Conservation (phyloP, 1,140 invertebrate genomes). For the Drosophila melanica region DNA sequence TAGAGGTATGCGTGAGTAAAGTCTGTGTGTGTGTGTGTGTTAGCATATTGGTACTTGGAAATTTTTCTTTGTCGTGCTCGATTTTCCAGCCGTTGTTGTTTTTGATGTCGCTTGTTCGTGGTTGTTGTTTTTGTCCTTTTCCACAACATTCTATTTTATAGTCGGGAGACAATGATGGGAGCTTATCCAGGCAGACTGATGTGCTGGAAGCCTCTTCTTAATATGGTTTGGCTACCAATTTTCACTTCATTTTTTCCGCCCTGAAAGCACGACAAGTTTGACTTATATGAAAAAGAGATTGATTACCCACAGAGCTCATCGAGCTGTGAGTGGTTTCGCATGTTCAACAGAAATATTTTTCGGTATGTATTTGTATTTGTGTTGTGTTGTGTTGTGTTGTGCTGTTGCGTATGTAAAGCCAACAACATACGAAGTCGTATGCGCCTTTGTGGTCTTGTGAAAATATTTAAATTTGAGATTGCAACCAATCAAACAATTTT, state of each 20-base stretch:
- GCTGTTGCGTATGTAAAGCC: slow-evolving; percentile 18
- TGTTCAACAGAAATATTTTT: slow-evolving; percentile 51
- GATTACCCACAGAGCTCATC: slow-evolving; percentile 48
- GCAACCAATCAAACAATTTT: slow-evolving; percentile 83
- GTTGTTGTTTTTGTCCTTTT: slow-evolving; percentile 25
- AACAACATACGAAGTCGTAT: slow-evolving; percentile 22
- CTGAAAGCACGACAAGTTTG: slow-evolving; percentile 58
- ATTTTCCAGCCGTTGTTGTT: slow-evolving; percentile 34
- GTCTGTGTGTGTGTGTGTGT: slow-evolving; percentile 18
- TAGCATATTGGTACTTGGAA: slow-evolving; percentile 45
- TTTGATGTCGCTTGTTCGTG: slow-evolving; percentile 29
- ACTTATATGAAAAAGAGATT: slow-evolving; percentile 73
- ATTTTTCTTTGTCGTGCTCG: slow-evolving; percentile 44
- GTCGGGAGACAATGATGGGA: slow-evolving; percentile 58
- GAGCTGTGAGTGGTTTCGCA: slow-evolving; percentile 74
- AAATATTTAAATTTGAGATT: slow-evolving; percentile 82
- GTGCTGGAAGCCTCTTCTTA: slow-evolving; percentile 16
- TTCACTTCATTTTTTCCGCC: slow-evolving; percentile 53
- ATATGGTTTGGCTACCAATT: slow-evolving; percentile 21
- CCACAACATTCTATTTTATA: slow-evolving; percentile 49
- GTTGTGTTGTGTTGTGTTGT: slow-evolving; percentile 12
- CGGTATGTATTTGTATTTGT: slow-evolving; percentile 2
- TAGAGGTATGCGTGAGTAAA: background rate
- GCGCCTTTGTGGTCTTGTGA: slow-evolving; percentile 55
- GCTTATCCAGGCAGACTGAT: slow-evolving; percentile 29